These are phyloP conservation scores for Drosophila virilis DNA, from an alignment of 1,140 invertebrate genomes.

Conservation along the genomic window DNA sequence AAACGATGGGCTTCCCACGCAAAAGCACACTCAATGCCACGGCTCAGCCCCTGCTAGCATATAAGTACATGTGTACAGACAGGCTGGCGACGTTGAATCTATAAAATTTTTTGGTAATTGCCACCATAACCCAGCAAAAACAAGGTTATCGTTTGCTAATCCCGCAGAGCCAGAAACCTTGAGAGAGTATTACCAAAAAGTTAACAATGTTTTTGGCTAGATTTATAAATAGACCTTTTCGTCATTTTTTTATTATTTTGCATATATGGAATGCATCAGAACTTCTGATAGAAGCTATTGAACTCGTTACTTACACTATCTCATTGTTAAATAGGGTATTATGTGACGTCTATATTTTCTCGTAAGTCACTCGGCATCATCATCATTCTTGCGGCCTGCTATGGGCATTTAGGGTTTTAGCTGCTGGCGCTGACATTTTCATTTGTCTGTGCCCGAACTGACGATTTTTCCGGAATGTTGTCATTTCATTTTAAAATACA, in stretches of 20 bases:
- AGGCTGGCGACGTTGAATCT: constrained; percentile 21
- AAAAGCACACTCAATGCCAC: constrained; percentile 31
- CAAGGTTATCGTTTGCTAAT: not conserved
- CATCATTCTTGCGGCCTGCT: not conserved
- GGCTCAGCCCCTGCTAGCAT: constrained; percentile 6
- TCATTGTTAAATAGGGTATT: not conserved
- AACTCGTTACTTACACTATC: no score
- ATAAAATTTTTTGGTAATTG: constrained; percentile 42
- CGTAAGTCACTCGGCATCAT: not conserved
- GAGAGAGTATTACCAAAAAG: constrained; percentile 25
- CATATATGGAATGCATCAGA: no score
- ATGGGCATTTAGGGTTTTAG: not conserved
- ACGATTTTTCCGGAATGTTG: constrained; percentile 45
- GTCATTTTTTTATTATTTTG: no score
- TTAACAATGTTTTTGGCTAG: constrained; percentile 36
- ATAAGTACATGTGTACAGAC: constrained; percentile 8
- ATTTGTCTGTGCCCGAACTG: constrained; percentile 23
- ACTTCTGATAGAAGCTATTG: no score
- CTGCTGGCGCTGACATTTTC: constrained; percentile 29
- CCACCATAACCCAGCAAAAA: not conserved
- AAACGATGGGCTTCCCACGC: not conserved
- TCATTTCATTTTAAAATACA: constrained; percentile 66
- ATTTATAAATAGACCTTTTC: no score
- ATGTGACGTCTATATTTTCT: constrained; percentile 14
- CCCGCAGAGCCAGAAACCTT: constrained; percentile 20